Base-by-base conservation (phyloP, 1,140 invertebrate species). In the Acromyrmex charruanus region DNA sequence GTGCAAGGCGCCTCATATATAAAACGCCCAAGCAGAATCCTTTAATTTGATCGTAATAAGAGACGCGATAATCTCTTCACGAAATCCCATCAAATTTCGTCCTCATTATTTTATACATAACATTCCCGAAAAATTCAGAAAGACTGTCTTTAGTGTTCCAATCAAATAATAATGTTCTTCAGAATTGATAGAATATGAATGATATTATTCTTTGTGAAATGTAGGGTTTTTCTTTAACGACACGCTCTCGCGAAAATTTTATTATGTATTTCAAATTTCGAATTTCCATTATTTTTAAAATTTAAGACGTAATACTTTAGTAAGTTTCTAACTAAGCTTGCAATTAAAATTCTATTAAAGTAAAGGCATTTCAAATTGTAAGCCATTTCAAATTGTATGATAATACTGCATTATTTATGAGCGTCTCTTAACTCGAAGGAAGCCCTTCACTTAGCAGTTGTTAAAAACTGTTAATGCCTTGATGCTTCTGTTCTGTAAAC, bases 1-100 rank as follows among this genome's bases (percentile, higher is more conserved):
- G 25, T 18, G 25, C 39, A 16, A 10, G 55, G 6, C 28, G 39
- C 39, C 12, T n/a, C 28, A 44, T 82, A 82, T 66, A 66, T 79
- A 79, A 49, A 79, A 79, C 58, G 55, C 51, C 14, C 16, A 16
- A 61, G 55, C 39, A 10, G 35, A 51, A 84, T 84, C 25, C 55
- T 81, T 58, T 75, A 74, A 84, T 84, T 69, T 84, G 39, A 74
- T 84, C 55, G 66, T 81, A 81, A 81, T 71, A 81, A 44, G 51
- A 72, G 21, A 72, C 35, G 79, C 51, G 35, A 61, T 81, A 81
- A 81, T 71, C 66, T 44, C 21, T 65, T 16, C 10, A 9, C 21
- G 25, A 81, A n/a, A 51, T 28, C 18, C 9, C 18, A 21, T 49
- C 18, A 80, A 51, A 39, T 49, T 74, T 25, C 16, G 6, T 31